Evolutionary conservation across 2,797 vertebrate genomes (phyloP).

Genomic region (Channallabes apus): DNA sequence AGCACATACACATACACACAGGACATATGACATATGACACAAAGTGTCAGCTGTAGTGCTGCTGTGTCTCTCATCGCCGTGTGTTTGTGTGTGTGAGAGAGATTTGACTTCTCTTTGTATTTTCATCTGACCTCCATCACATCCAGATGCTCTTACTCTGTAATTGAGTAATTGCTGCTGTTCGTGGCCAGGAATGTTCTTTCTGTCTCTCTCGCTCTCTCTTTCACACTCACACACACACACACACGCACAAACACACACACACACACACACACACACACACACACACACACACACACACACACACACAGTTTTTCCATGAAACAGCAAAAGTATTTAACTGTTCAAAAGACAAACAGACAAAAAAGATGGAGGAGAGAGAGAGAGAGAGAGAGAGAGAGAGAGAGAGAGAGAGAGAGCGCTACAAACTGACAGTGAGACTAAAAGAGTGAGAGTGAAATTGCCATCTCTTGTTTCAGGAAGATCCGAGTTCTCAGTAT

Average conservation of each 20-base stretch:
- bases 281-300: neutral
- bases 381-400: neutral
- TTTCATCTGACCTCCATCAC: slow-evolving; percentile 20
- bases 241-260: slow-evolving; percentile 2
- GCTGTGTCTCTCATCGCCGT: neutral
- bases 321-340: neutral
- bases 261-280: no score
- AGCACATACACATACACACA: neutral
- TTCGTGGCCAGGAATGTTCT: slow-evolving; percentile 17
- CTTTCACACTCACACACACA: neutral
- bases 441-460: slow-evolving; percentile 7
- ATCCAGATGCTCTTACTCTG: slow-evolving; percentile 11
- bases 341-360: neutral
- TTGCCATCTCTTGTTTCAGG: slow-evolving; percentile 44
- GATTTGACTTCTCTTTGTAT: neutral
- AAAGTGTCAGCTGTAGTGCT: neutral
- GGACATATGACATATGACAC: neutral
- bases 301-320: slow-evolving; percentile 21
- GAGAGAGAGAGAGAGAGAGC: neutral
- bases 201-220: no score
- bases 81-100: neutral
- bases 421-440: neutral
- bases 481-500: slow-evolving; percentile 39
- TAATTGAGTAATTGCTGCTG: slow-evolving; percentile 34
- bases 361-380: neutral